Evolutionary conservation across 2,888 invertebrate species (phyloP), one percentile per base, ranked within the genome.

Genomic region (Stegana nigrithorax): DNA sequence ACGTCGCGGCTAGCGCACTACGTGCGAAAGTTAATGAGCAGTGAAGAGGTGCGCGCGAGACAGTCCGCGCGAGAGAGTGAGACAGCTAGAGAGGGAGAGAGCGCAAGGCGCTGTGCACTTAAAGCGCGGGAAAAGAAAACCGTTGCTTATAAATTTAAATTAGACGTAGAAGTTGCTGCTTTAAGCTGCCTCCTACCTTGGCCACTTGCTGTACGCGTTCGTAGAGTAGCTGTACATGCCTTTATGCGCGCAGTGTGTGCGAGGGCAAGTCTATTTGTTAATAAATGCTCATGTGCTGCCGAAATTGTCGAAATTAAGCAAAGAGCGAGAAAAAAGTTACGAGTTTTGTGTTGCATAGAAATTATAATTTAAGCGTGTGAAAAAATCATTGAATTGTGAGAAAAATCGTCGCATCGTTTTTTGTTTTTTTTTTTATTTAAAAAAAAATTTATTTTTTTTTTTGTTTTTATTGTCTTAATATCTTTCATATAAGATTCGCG

Each of bases 321-420:
- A n/a, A n/a, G n/a, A n/a, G n/a, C n/a, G n/a, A n/a, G n/a, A n/a
- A n/a, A n/a, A n/a, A n/a, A n/a, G n/a, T n/a, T n/a, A n/a, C n/a
- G n/a, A n/a, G n/a, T n/a, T n/a, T n/a, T 57, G 32, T 29, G 6
- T 44, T 59, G 10, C 45, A 60, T 51, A 47, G 73, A 73, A 76
- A 75, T 77, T 77, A 75, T 75, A 75, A 75, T 73, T 77, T 75
- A 77, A 77, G 77, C 77, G 77, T 78, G 77, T 73, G 77, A 78
- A 78, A 73, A 75, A 74, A 63, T 65, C 75, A 81, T 68, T 81
- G 77, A 81, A 81, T 81, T 78, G 81, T 81, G 81, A 81, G 80
- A 81, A 81, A 76, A 67, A 36, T 59, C 47, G 25, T 23, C 19
- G 14, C 6, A 21, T 45, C 19, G 45, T 36, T 36, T 10, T 36